Percentiles rank a stretch among this genome's conserved stretches.
These are phyloP conservation scores for Torymus aiolomorphi DNA, from an alignment of 2,888 invertebrate genomes.

Conservation along the genomic window DNA sequence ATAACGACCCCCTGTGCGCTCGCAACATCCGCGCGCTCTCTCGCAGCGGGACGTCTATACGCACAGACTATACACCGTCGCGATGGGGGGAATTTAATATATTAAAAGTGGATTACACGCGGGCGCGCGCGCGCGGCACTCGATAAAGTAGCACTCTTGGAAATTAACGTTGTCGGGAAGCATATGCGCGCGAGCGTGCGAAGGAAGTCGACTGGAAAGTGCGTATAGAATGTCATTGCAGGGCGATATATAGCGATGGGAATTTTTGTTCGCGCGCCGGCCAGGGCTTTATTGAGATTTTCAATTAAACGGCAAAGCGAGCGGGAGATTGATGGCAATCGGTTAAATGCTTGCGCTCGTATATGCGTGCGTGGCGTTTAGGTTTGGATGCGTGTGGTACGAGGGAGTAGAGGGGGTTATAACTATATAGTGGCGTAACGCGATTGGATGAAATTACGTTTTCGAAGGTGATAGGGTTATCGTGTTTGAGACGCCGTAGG, in stretches of 20 bases:
- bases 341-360: slow-evolving; percentile 25
- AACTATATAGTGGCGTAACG: background rate
- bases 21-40: too few species aligned
- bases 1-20: too few species aligned
- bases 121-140: slow-evolving; percentile 36
- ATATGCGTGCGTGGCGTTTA: background rate
- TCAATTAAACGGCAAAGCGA: slow-evolving; percentile 23
- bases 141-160: slow-evolving; percentile 58
- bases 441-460: background rate
- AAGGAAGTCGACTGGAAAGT: slow-evolving; percentile 29
- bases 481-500: too few species aligned
- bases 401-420: too few species aligned
- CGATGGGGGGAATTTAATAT: slow-evolving; percentile 44
- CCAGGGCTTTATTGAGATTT: slow-evolving; percentile 40
- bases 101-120: slow-evolving; percentile 58
- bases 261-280: background rate
- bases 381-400: too few species aligned
- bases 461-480: too few species aligned
- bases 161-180: slow-evolving; percentile 55
- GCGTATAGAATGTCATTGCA: background rate
- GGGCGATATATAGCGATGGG: background rate
- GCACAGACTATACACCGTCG: too few species aligned
- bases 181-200: slow-evolving; percentile 36
- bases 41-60: too few species aligned
- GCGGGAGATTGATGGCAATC: slow-evolving; percentile 57